Evolutionary conservation across 2,888 invertebrate species (phyloP).

Genomic region (Norana najaformis): DNA sequence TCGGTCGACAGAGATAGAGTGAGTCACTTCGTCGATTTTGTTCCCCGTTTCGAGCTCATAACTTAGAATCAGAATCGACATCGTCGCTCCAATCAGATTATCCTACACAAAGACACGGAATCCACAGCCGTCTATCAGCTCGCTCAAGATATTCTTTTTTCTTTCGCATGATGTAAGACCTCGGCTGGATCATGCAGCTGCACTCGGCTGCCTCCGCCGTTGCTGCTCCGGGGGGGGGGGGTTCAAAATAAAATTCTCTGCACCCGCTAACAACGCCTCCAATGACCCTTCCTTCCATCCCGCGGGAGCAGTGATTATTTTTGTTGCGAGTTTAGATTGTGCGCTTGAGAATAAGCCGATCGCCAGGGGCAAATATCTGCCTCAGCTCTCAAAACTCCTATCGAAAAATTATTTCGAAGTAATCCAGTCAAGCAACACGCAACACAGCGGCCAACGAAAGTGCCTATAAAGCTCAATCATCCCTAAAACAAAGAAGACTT

Average conservation of each 20-base stretch:
- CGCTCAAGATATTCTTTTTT: not conserved
- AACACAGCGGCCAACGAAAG: not conserved
- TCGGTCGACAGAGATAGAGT: no score
- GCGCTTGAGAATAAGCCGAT: not conserved
- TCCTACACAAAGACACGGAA: not conserved
- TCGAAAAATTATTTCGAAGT: not conserved
- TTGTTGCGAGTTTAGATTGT: conserved; percentile 5
- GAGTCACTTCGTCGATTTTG: no score
- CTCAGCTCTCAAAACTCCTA: not conserved
- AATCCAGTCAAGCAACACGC: not conserved
- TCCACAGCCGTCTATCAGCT: not conserved
- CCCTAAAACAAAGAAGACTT: not conserved
- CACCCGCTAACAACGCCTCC: not conserved
- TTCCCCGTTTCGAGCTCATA: no score
- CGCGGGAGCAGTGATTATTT: not conserved
- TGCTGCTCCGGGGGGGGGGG: not conserved
- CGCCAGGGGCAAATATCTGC: not conserved
- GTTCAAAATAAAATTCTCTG: not conserved
- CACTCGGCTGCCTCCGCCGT: not conserved
- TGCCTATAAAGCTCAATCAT: not conserved
- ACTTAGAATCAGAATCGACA: not conserved
- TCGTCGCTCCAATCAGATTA: not conserved
- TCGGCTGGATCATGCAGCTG: not conserved
- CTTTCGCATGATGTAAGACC: not conserved
- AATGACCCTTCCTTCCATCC: not conserved